Conservation (phyloP, 2,797 vertebrate genomes). For the Pseudomugil gertrudae region DNA sequence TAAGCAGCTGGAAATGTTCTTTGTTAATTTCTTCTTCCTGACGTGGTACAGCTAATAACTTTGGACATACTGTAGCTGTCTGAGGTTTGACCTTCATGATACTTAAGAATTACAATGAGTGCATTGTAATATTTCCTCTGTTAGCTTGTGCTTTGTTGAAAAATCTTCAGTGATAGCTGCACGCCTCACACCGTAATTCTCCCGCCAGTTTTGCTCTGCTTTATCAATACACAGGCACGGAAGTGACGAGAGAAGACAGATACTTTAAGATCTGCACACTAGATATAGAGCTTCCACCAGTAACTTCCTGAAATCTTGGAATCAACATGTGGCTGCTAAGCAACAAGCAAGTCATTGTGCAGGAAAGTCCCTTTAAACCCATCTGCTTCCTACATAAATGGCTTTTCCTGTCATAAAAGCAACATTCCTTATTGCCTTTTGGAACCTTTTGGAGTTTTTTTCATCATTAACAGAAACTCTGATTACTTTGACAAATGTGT, state of each 20-base stretch:
- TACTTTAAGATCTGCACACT: background rate
- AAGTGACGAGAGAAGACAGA: background rate
- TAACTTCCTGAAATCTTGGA: background rate
- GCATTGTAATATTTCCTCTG: background rate
- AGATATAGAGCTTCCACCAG: background rate
- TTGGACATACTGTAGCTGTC: background rate
- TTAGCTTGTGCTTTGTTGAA: background rate
- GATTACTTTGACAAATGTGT: slow-evolving; percentile 30
- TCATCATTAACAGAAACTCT: no score
- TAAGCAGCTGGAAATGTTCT: background rate
- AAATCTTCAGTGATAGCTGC: background rate
- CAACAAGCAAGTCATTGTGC: slow-evolving; percentile 5
- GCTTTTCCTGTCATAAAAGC: slow-evolving; percentile 8
- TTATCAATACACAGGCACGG: background rate
- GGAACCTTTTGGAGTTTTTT: no score
- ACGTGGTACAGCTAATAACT: slow-evolving; percentile 7
- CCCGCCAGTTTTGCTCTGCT: background rate
- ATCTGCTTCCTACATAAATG: background rate
- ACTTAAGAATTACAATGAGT: background rate
- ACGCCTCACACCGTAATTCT: background rate
- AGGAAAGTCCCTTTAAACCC: slow-evolving; percentile 1
- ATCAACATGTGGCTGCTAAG: background rate
- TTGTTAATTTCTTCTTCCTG: background rate
- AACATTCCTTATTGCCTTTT: background rate
- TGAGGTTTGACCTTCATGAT: background rate